Percentiles rank a stretch among this genome's conserved stretches.
phyloP scores from a whole-genome alignment of 2,888 invertebrate genomes.

The Drosophila kanekoi region DNA sequence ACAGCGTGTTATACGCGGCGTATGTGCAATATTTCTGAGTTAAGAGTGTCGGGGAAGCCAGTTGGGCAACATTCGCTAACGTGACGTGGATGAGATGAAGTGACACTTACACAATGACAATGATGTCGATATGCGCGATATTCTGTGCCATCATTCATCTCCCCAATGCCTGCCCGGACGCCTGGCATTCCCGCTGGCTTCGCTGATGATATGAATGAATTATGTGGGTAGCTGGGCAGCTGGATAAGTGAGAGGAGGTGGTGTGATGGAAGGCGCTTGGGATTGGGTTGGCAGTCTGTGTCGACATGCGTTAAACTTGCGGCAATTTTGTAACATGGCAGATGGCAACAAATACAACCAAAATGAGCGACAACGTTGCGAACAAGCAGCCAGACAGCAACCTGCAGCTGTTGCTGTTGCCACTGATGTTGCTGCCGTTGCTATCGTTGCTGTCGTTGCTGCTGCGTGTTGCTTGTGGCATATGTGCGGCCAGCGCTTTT shows the following conservation, averaged over 20 bases:
- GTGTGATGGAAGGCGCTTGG: slow-evolving; percentile 1
- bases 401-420: slow-evolving; percentile 68
- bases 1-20: slow-evolving; percentile 55
- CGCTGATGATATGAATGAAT: slow-evolving; percentile 83
- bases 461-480: slow-evolving; percentile 50
- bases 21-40: slow-evolving; percentile 59
- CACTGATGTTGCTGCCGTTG: slow-evolving; percentile 15
- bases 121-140: slow-evolving; percentile 75
- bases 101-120: slow-evolving; percentile 82
- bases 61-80: slow-evolving; percentile 39
- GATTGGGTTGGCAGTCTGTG: slow-evolving; percentile 42
- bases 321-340: slow-evolving; percentile 78
- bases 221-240: slow-evolving; percentile 70
- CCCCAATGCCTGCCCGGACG: slow-evolving; percentile 27
- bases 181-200: slow-evolving; percentile 43
- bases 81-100: slow-evolving; percentile 67
- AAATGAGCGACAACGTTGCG: slow-evolving; percentile 48
- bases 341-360: slow-evolving; percentile 37
- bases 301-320: slow-evolving; percentile 82
- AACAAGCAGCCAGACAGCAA: slow-evolving; percentile 52
- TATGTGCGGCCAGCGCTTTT: slow-evolving; percentile 68
- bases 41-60: slow-evolving; percentile 16
- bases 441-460: slow-evolving; percentile 18
- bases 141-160: slow-evolving; percentile 76
- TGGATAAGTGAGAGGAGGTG: slow-evolving; percentile 14